Base-by-base conservation (phyloP, 2,888 invertebrate genomes). In the Lydus trimaculatus region DNA sequence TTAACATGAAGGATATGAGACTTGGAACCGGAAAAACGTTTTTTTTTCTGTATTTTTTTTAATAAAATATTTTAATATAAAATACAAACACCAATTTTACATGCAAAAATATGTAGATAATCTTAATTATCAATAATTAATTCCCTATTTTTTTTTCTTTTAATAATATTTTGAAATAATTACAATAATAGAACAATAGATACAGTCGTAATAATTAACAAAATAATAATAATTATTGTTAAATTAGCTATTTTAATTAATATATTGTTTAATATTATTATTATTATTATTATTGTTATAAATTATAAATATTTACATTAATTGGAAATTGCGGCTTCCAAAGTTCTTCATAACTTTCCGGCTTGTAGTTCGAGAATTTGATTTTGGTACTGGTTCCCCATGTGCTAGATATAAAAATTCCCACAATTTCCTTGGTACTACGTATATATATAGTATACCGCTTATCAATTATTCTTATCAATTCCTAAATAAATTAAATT, bases 51-150 rank as follows among this genome's bases (percentile, higher is more conserved):
- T 43, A 20, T 8, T 23, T 61, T 33, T 33, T 56, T 61, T 36
- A 58, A 67, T 68, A 70, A 72, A 70, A 69, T 71, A 72, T 64
- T 73, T 70, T 66, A 66, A 61, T 72, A 67, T 59, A 66, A 71
- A 71, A 69, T 72, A 75, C 75, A 75, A 73, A 75, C 75, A 75
- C 75, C 73, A 73, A 67, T 62, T 70, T 75, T 75, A 75, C 71
- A 70, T 74, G 70, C 73, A 72, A 69, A 73, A 72, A 69, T 43
- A 43, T 23, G 23, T 36, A 58, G 31, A 33, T 33, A 58, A 63
- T 48, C 20, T 58, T 64, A 64, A 52, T 31, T 31, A 61, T 48
- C 60, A 56, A 62, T 60, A 58, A 59, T 39, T 31, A 20, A 68
- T 59, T 64, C 6, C 7, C 59, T 43, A 64, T 58, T 56, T 56